A percentile compares a stretch with the other conserved stretches of the same genome.
Conservation (phyloP, 2,888 invertebrate species). For the Agrotis puta region DNA sequence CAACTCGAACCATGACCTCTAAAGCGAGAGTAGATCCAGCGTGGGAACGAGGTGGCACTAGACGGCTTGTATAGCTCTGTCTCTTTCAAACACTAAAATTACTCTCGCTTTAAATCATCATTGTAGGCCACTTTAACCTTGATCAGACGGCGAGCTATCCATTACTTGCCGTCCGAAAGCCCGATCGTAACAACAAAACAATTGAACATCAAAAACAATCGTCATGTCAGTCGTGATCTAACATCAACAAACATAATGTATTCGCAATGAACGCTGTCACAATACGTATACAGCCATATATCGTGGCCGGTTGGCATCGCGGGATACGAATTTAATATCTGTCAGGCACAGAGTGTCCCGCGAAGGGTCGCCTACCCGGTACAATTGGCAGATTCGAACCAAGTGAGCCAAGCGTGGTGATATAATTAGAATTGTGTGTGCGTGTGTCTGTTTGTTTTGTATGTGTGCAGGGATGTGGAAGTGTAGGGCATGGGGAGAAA, state of each 20-base stretch:
- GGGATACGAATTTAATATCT: slow-evolving; percentile 89
- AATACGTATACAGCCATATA: slow-evolving; percentile 75
- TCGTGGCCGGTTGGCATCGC: slow-evolving; percentile 80
- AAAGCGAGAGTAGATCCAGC: too few species aligned
- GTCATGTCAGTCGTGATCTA: slow-evolving; percentile 50
- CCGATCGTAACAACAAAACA: slow-evolving; percentile 5
- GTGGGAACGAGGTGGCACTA: too few species aligned
- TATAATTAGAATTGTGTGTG: slow-evolving; percentile 48
- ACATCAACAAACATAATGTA: slow-evolving; percentile 67
- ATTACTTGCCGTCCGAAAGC: too few species aligned
- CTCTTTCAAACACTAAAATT: too few species aligned
- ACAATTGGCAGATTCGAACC: slow-evolving; percentile 62
- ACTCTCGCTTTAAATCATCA: too few species aligned
- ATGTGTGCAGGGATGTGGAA: slow-evolving; percentile 26
- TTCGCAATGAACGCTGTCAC: slow-evolving; percentile 66
- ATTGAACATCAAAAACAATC: slow-evolving; percentile 23
- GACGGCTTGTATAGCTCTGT: too few species aligned
- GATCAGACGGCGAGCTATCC: too few species aligned
- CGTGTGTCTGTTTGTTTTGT: slow-evolving; percentile 33
- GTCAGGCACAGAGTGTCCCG: slow-evolving; percentile 84
- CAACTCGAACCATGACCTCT: too few species aligned
- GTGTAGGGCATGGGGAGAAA: slow-evolving; percentile 8
- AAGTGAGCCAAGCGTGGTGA: slow-evolving; percentile 57
- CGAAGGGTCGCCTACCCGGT: slow-evolving; percentile 67
- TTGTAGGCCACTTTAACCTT: too few species aligned